Conservation (phyloP, 2,113 vertebrate species). For the Mormyrus lacerda region DNA sequence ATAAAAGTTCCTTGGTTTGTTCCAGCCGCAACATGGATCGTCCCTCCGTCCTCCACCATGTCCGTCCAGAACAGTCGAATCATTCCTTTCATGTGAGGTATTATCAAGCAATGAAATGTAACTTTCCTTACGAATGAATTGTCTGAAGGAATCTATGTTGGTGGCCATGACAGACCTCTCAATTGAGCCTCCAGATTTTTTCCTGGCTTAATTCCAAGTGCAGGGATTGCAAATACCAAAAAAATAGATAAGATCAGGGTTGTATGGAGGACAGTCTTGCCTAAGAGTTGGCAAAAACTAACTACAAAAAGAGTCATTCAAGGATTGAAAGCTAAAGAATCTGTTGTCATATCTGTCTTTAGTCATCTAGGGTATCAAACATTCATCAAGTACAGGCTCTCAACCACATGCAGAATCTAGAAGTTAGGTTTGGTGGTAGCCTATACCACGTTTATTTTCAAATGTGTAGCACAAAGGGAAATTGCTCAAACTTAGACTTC, state of each 20-base stretch:
- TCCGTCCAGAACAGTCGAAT: background rate
- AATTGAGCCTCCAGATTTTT: background rate
- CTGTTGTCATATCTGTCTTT: background rate
- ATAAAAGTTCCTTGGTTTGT: background rate
- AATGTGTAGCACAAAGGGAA: no score
- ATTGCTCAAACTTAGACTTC: no score
- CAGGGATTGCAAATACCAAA: background rate
- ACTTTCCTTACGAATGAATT: background rate
- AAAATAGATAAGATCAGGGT: background rate
- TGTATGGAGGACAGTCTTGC: background rate
- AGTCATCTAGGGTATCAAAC: background rate
- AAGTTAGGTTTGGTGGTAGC: no score
- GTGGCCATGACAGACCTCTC: background rate
- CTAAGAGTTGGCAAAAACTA: background rate
- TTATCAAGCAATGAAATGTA: background rate
- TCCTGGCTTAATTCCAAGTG: background rate
- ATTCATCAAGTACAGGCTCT: background rate
- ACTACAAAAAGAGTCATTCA: background rate
- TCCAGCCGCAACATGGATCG: background rate
- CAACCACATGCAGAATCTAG: background rate
- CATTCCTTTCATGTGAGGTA: background rate
- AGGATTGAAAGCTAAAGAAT: background rate
- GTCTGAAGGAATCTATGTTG: background rate
- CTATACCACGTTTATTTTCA: no score
- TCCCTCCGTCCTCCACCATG: background rate